Percentiles rank a stretch among this genome's conserved stretches.
These are phyloP conservation scores for Spondyliosoma cantharus DNA, from an alignment of 2,797 vertebrate species.

Conservation along the genomic window DNA sequence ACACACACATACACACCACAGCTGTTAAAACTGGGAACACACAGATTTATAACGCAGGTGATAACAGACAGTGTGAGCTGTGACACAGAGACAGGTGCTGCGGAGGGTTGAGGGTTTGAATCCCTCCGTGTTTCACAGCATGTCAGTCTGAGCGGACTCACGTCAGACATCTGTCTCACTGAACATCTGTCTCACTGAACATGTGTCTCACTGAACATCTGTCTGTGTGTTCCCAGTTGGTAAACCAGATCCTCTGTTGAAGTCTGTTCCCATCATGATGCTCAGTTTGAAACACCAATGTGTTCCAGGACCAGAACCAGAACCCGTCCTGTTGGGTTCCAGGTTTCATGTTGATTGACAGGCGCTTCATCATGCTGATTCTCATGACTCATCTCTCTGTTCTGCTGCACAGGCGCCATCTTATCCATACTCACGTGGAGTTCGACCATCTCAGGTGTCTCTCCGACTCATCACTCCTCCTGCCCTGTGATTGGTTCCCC, in stretches of 20 bases:
- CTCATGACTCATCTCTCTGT: conserved; percentile 76
- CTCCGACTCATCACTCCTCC: conserved; percentile 64
- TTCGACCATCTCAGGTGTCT: conserved; percentile 79
- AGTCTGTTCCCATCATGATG: neutral
- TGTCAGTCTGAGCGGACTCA: neutral
- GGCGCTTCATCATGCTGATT: conserved; percentile 52
- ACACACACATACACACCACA: neutral
- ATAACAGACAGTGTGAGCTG: neutral
- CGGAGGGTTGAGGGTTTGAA: neutral
- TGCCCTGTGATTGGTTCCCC: conserved; percentile 45
- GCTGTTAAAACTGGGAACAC: conserved; percentile 29
- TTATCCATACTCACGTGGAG: conserved; percentile 67
- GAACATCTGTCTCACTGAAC: too few relatives aligned
- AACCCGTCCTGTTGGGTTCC: neutral
- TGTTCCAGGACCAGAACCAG: neutral
- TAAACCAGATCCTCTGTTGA: neutral
- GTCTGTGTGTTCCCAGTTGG: conserved; percentile 24
- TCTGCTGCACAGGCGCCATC: conserved; percentile 78
- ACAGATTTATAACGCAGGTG: neutral
- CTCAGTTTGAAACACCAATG: neutral
- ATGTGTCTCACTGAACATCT: too few relatives aligned
- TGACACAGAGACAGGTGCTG: neutral
- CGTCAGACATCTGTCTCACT: too few relatives aligned
- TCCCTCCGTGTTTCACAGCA: neutral
- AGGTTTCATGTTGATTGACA: conserved; percentile 38